Percentiles rank a stretch among this genome's conserved stretches.
Evolutionary conservation across 2,888 invertebrate genomes (phyloP).

Genomic region (Enchytraeus crypticus): DNA sequence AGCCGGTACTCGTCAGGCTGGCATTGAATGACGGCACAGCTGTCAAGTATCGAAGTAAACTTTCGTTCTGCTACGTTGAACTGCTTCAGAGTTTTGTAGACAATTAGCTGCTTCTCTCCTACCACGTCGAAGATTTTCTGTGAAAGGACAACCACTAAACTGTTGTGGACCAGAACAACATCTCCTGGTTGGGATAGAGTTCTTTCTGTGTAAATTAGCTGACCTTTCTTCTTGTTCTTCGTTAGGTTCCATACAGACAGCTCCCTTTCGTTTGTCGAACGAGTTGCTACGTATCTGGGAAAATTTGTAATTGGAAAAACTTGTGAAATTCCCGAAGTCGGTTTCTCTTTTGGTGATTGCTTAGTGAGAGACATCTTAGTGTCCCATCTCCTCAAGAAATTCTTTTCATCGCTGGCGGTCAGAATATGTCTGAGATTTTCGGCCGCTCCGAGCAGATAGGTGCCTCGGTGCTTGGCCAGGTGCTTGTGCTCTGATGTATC

Average conservation of each 20-base stretch:
- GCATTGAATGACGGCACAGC: slow-evolving; percentile 39
- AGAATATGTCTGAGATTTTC: slow-evolving; percentile 39
- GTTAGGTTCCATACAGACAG: slow-evolving; percentile 43
- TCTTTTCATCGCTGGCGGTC: slow-evolving; percentile 37
- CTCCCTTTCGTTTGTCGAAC: slow-evolving; percentile 40
- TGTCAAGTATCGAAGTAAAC: slow-evolving; percentile 36
- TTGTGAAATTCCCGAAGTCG: slow-evolving; percentile 33
- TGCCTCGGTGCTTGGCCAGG: slow-evolving; percentile 38
- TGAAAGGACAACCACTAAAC: slow-evolving; percentile 38
- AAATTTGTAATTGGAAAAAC: slow-evolving; percentile 38
- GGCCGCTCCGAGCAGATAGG: slow-evolving; percentile 36
- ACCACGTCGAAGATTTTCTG: slow-evolving; percentile 36
- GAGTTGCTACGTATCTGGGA: slow-evolving; percentile 39
- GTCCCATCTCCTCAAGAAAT: slow-evolving; percentile 41
- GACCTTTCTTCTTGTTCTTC: slow-evolving; percentile 35
- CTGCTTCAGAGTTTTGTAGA: slow-evolving; percentile 38
- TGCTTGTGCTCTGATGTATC: slow-evolving; percentile 48
- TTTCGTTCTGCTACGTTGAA: slow-evolving; percentile 39
- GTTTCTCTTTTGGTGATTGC: slow-evolving; percentile 37
- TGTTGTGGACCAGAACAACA: slow-evolving; percentile 38
- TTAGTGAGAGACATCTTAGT: slow-evolving; percentile 36
- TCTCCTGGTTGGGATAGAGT: slow-evolving; percentile 38
- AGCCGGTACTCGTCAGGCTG: slow-evolving; percentile 42
- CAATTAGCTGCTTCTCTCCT: slow-evolving; percentile 34
- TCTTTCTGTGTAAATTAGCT: slow-evolving; percentile 37